A percentile compares a stretch with the other conserved stretches of the same genome.
Conservation (phyloP, 2,888 invertebrate genomes). For the Theodoxus fluviatilis region DNA sequence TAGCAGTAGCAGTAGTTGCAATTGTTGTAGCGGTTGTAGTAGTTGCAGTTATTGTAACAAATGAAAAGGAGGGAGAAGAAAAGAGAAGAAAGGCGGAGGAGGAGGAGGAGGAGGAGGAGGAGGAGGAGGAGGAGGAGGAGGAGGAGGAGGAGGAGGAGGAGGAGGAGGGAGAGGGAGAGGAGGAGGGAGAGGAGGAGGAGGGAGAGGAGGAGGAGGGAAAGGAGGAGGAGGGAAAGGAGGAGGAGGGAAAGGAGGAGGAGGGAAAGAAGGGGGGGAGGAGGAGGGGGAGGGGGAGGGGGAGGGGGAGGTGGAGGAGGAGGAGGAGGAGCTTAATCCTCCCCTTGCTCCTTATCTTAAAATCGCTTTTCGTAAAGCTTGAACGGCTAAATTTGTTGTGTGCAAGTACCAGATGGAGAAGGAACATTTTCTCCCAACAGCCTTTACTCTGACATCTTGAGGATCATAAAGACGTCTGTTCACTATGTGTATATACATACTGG, state of each 20-base stretch:
- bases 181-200: neutral
- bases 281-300: neutral
- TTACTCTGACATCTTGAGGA: too few relatives aligned
- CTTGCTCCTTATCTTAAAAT: too few relatives aligned
- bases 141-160: neutral
- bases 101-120: neutral
- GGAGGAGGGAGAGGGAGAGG: neutral
- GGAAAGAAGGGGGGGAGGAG: neutral
- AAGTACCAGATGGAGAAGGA: too few relatives aligned
- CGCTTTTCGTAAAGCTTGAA: too few relatives aligned
- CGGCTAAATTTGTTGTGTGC: too few relatives aligned
- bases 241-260: neutral
- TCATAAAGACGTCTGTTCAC: too few relatives aligned
- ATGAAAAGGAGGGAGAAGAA: neutral
- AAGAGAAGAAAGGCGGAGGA: neutral
- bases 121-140: neutral
- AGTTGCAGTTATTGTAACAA: too few relatives aligned
- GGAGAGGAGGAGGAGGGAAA: neutral
- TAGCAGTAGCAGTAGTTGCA: too few relatives aligned
- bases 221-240: neutral
- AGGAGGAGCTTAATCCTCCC: neutral
- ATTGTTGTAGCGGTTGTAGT: too few relatives aligned
- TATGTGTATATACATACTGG: too few relatives aligned
- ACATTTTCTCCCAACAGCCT: too few relatives aligned
- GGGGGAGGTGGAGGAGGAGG: neutral